Evolutionary conservation across 2,113 vertebrate genomes (phyloP).

Genomic region (Phaetusa simplex): DNA sequence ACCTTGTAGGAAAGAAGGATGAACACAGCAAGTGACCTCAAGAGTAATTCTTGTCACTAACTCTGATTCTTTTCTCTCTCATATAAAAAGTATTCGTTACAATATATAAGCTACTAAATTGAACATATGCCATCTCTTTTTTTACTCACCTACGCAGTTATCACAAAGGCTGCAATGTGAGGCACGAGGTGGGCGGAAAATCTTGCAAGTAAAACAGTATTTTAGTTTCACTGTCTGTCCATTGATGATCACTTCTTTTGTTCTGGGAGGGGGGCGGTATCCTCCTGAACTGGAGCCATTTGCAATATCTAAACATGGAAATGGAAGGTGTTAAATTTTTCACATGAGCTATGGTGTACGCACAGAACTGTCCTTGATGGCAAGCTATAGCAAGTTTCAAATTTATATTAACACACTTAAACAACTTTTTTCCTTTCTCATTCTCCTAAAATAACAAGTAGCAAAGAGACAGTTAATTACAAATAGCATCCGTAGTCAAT

Average conservation of each 20-base stretch:
- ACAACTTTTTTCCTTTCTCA: neutral
- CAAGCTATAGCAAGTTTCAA: neutral
- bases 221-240: conserved; percentile 97
- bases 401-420: neutral
- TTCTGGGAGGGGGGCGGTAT: conserved; percentile 94
- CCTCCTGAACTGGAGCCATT: conserved; percentile 90
- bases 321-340: neutral
- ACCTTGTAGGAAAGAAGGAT: neutral
- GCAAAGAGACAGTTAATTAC: neutral
- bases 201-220: conserved; percentile 99
- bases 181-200: conserved; percentile 96
- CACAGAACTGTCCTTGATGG: neutral
- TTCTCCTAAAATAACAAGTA: neutral
- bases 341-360: neutral
- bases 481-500: neutral
- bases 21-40: neutral
- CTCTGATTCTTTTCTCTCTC: neutral
- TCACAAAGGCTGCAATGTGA: conserved; percentile 99
- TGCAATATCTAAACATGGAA: conserved; percentile 82
- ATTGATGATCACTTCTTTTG: conserved; percentile 95
- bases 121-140: neutral
- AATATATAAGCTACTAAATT: neutral
- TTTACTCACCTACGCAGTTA: conserved; percentile 96
- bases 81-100: neutral
- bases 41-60: neutral